Evolutionary conservation across 2,888 invertebrate species (phyloP), one percentile per base, ranked within the genome.

Genomic region (Microctonus aethiopoides): DNA sequence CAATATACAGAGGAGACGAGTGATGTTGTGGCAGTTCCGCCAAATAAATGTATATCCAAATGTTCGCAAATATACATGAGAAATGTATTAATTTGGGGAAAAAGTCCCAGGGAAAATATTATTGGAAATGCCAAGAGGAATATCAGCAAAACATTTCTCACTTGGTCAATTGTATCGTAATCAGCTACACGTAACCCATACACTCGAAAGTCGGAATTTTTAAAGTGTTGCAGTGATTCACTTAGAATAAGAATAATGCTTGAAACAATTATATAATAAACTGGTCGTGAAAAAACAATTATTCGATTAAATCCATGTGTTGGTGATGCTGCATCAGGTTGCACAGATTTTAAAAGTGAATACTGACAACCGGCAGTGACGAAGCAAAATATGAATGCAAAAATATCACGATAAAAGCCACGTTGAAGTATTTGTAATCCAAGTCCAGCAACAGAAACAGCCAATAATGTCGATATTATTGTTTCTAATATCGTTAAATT

Each of bases 301-400:
- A 97, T 92, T 80, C 95, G 92, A 86, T 99, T 99, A 83, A 97
- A 98, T 11, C 98, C 98, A 87, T 99, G 99, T 46, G 98, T 97
- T 0, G 99, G 99, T 1, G 99, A 99, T 0, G 99, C 95, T 0
- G 99, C 97, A 87, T 99, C 99, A 0, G 99, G 99, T 83, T 99
- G 99, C 1, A 99, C 99, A 77, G 98, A 98, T 88, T 98, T 99
- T 75, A 98, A 88, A 76, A 99, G 88, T 0, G 97, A 98, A 87
- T 99, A 99, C 87, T 99, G 99, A 81, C 98, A 97, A 16, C 97
- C 94, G 0, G 99, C 99, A 79, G 98, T 96, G n/a, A 98, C 95
- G 79, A 98, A 95, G 88, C 98, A 98, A 87, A 99, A 97, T 83
- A 97, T 89, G 86, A 99, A 95, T 16, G 98, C 95, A 80, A 93